Base-by-base conservation (phyloP, 2,113 vertebrate genomes). In the Garra rufa region DNA sequence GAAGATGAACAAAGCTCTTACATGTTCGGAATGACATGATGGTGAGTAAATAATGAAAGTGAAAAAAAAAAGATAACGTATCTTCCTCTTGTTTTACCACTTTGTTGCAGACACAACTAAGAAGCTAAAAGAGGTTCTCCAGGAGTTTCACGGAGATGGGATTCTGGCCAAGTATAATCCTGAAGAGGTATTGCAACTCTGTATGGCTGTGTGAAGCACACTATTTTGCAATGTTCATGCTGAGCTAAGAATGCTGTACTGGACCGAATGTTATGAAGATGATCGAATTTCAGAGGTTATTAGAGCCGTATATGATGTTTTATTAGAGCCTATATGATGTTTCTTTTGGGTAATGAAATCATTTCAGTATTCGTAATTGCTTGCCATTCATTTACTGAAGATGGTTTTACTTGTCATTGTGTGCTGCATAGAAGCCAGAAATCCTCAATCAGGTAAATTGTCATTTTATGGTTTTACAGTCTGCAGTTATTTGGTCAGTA, bases 121-220 rank as follows among this genome's bases (percentile, higher is more conserved):
- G 95, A 98, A 97, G 94, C 94, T 99, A 89, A 97, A 96, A 85
- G 97, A 99, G 88, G 97, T 98, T 89, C 92, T 98, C 86, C 96
- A 97, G 94, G 97, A 99, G 93, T 98, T 99, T 93, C 96, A 98
- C 90, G 96, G 96, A 89, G 95, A 94, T 90, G 97, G 97, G 26
- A 95, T 98, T 75, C 92, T 98, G 94, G 96, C 96, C 88, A 98
- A 97, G 89, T 98, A 98, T 89, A 98, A 98, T 91, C 96, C 97
- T 82, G 97, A 98, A 91, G 95, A 96, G 96, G 97, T 98, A 95
- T 93, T 90, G 21, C 55, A 61, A 48, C 24, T 75, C 24, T 75
- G 13, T 61, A 76, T 41, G 19, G 19, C 38, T 50, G 41, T 57
- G 14, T 41, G 50, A 57, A 38, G 74, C 74, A 34, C 28, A 8